Evolutionary conservation across 23 tunicate genomes (phyloP), one percentile per base, ranked within the genome.

Genomic region (Pegea sp.): DNA sequence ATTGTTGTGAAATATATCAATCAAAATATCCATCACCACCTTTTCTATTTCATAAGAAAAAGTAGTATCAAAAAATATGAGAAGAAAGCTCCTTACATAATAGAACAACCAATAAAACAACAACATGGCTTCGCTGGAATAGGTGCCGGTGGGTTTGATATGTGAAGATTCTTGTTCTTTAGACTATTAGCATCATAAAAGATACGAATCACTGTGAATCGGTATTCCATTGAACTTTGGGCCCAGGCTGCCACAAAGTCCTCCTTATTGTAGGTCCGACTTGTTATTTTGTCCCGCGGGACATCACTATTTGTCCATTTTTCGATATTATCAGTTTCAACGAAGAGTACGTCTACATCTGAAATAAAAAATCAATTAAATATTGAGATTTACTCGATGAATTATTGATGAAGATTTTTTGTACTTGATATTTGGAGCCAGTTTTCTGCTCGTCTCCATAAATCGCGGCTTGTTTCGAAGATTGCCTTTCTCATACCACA

Each of bases 251-350:
- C 22, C 3, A 19, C 33, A 31, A 61, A 58, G 56, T 77, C 89
- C 29, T 68, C 89, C 34, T 69, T 77, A 61, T 77, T 77, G 89
- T 77, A 77, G 26, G 76, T 57, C 26, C 69, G 43, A 30, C 63
- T 66, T 1, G 64, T 34, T 6, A 77, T 31, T 0, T 28, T 31
- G 42, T 34, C 60, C 30, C 54, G 65, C 24, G 59, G 22, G 20
- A 22, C 11, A 4, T 30, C 19, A n/a, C 60, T 69, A 7, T 33
- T 28, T 32, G 31, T 44, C 89, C 89, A 77, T 51, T 69, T 77
- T 56, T 77, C 89, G 18, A 77, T 49, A 44, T 34, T 69, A 56
- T 77, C 89, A 1, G 75, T 77, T 57, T 77, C 62, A 24, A 77
- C 52, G 57, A 44, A 64, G 3, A 77, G 29, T 4, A 77, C 32